phyloP scores from a whole-genome alignment of 2,888 invertebrate genomes.

The Aphidius colemani region DNA sequence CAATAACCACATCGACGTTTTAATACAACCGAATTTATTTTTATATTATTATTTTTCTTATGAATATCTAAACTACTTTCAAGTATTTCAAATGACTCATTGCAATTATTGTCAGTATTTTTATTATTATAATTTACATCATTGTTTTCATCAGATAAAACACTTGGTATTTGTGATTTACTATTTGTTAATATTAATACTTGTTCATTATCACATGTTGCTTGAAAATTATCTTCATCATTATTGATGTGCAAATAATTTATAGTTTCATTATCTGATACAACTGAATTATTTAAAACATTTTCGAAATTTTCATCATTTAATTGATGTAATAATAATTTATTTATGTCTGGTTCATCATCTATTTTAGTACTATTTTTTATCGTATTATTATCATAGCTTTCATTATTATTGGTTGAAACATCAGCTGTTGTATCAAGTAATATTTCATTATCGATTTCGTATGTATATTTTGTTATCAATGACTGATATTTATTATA shows the following conservation, averaged over 20 bases:
- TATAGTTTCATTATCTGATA: too few species aligned
- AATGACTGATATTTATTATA: slow-evolving; percentile 8
- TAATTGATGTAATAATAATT: too few species aligned
- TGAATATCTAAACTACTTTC: slow-evolving; percentile 28
- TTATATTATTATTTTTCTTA: slow-evolving; percentile 12
- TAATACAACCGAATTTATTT: slow-evolving; percentile 5
- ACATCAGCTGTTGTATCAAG: slow-evolving; percentile 23
- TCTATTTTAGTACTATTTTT: slow-evolving; percentile 15
- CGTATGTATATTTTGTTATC: slow-evolving; percentile 5
- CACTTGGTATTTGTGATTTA: neutral
- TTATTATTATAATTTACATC: too few species aligned
- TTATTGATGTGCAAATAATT: slow-evolving; percentile 14
- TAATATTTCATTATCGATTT: slow-evolving; percentile 35
- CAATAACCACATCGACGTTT: slow-evolving; percentile 46
- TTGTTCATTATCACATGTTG: slow-evolving; percentile 29
- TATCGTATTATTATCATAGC: neutral
- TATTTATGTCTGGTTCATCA: neutral
- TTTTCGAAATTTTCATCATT: too few species aligned
- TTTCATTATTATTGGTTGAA: neutral
- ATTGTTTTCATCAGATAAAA: slow-evolving; percentile 9
- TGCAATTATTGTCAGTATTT: slow-evolving; percentile 2
- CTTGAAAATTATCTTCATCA: slow-evolving; percentile 28
- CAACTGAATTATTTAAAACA: too few species aligned
- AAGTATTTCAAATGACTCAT: slow-evolving; percentile 18
- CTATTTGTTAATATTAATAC: slow-evolving; percentile 2